These are phyloP conservation scores for Lutraria rhynchaena DNA, from an alignment of 1,140 invertebrate species.

Conservation along the genomic window DNA sequence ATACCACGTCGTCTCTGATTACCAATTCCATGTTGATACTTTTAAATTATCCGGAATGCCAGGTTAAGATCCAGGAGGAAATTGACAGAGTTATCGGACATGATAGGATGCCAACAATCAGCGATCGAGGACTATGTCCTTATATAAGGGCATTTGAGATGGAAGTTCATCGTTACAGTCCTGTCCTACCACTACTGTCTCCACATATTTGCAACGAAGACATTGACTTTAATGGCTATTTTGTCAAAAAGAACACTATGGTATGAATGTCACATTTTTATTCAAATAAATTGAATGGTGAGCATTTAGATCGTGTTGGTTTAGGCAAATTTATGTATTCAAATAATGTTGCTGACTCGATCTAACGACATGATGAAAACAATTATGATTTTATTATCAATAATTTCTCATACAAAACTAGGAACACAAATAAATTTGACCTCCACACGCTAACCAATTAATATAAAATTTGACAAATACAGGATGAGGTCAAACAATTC, in stretches of 20 bases:
- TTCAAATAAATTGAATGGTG: no score
- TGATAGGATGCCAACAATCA: neutral
- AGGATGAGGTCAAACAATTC: no score
- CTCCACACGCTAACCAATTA: no score
- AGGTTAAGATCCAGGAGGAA: neutral
- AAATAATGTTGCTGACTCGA: no score
- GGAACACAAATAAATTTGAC: no score
- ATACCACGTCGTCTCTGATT: neutral
- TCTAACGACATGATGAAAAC: no score
- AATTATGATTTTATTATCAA: no score
- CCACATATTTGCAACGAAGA: neutral
- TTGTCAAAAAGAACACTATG: neutral
- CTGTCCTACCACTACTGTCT: neutral
- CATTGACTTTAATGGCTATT: neutral
- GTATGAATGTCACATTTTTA: no score
- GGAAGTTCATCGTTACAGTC: conserved; percentile 12
- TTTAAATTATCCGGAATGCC: conserved; percentile 15
- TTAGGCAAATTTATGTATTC: no score
- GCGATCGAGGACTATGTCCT: neutral
- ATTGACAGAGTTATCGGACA: neutral
- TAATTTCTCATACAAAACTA: no score
- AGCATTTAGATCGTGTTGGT: no score
- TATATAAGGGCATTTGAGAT: conserved; percentile 8
- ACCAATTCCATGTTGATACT: neutral
- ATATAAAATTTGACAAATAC: no score